phyloP scores from a whole-genome alignment of 2,888 invertebrate genomes.

The Pseudococcus viburni region DNA sequence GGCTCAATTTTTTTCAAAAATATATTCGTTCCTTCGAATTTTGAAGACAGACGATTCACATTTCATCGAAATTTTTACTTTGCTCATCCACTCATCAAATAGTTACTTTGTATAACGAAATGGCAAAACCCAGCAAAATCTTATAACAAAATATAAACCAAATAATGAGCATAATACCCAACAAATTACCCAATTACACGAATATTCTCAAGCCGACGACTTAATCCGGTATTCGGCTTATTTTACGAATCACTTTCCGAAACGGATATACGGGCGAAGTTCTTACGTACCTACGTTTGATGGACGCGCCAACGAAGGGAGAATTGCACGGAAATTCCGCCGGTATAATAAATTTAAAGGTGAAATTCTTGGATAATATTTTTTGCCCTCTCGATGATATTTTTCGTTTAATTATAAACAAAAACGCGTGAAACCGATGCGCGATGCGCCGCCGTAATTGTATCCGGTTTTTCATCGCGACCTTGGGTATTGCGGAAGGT shows the following conservation, averaged over 20 bases:
- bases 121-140: too few relatives aligned
- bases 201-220: not conserved
- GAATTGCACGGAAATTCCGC: conserved; percentile 33
- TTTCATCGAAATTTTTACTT: too few relatives aligned
- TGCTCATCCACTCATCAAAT: too few relatives aligned
- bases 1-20: too few relatives aligned
- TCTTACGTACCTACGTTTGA: not conserved
- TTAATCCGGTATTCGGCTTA: conserved; percentile 14
- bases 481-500: conserved; percentile 47
- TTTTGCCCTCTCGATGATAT: conserved; percentile 17
- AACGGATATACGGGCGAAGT: conserved; percentile 50
- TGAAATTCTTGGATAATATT: conserved; percentile 10
- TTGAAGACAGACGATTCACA: too few relatives aligned
- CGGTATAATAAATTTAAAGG: conserved; percentile 9
- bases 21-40: too few relatives aligned
- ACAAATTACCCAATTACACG: not conserved
- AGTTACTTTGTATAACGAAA: too few relatives aligned
- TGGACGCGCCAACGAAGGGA: not conserved
- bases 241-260: conserved; percentile 36
- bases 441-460: conserved; percentile 16
- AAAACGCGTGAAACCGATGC: conserved; percentile 45
- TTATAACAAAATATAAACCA: not conserved
- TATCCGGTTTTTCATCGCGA: conserved; percentile 45
- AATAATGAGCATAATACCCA: not conserved
- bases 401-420: conserved; percentile 57